These are phyloP conservation scores for Netelia virgata DNA, from an alignment of 2,888 invertebrate genomes.

Conservation along the genomic window DNA sequence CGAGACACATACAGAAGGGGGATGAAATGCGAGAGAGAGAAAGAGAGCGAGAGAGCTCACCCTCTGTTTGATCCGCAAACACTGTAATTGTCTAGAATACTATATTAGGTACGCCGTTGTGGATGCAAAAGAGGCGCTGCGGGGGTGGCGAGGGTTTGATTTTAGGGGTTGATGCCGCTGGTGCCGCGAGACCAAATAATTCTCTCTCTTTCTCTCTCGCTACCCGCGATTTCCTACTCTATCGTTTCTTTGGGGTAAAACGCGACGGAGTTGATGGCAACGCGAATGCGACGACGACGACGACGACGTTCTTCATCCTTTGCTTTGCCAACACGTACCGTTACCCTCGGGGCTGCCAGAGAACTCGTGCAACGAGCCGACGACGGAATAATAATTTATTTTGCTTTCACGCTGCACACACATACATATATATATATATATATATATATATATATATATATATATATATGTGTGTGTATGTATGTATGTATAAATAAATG, in stretches of 20 bases:
- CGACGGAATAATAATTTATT: slow-evolving; percentile 76
- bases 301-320: slow-evolving; percentile 55
- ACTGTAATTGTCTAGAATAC: slow-evolving; percentile 85
- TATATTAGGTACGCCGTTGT: slow-evolving; percentile 82
- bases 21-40: slow-evolving; percentile 58
- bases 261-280: slow-evolving; percentile 37
- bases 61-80: slow-evolving; percentile 85
- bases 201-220: slow-evolving; percentile 18
- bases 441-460: not conserved
- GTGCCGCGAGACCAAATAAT: slow-evolving; percentile 53
- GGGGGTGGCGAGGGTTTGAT: slow-evolving; percentile 58
- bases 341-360: slow-evolving; percentile 53
- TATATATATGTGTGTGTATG: not conserved
- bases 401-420: slow-evolving; percentile 61
- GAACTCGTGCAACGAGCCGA: slow-evolving; percentile 65
- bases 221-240: not conserved
- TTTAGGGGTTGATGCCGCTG: slow-evolving; percentile 50
- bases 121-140: slow-evolving; percentile 71
- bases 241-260: slow-evolving; percentile 34
- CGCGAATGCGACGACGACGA: slow-evolving; percentile 6
- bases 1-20: slow-evolving; percentile 58
- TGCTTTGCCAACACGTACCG: slow-evolving; percentile 27
- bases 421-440: not conserved
- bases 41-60: slow-evolving; percentile 72
- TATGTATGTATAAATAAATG: too few relatives aligned